These are phyloP conservation scores for Eriosoma lanigerum DNA, from an alignment of 1,140 invertebrate species.

Conservation along the genomic window DNA sequence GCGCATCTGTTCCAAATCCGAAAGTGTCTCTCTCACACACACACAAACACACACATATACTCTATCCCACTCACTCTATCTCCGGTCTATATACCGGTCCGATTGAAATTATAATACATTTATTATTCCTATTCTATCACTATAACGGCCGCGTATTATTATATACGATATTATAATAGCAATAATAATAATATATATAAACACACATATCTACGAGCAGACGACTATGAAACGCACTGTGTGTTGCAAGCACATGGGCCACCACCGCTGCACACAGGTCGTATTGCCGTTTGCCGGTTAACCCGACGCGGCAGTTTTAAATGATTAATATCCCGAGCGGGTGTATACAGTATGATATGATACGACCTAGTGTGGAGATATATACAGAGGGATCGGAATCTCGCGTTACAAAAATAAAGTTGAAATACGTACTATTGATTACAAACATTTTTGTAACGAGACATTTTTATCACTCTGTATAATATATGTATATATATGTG, in stretches of 20 bases:
- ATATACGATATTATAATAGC: background rate
- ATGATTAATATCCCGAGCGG: background rate
- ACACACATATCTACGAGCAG: background rate
- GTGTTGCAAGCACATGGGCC: too few species aligned
- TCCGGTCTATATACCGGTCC: background rate
- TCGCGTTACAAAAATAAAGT: too few species aligned
- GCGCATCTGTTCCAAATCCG: constrained; percentile 27
- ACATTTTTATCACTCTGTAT: too few species aligned
- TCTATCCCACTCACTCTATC: background rate
- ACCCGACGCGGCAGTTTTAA: background rate
- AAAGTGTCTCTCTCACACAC: background rate
- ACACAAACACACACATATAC: background rate
- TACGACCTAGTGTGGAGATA: too few species aligned
- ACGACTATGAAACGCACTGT: too few species aligned
- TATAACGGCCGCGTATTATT: background rate
- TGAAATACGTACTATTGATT: too few species aligned
- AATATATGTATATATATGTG: too few species aligned
- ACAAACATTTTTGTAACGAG: too few species aligned
- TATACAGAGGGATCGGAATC: too few species aligned
- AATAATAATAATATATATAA: background rate
- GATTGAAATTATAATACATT: constrained; percentile 39
- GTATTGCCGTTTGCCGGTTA: background rate
- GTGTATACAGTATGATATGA: too few species aligned
- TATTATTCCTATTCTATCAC: constrained; percentile 40
- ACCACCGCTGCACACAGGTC: background rate